Conservation (phyloP, 2,113 vertebrate genomes). For the Colinus virginianus region DNA sequence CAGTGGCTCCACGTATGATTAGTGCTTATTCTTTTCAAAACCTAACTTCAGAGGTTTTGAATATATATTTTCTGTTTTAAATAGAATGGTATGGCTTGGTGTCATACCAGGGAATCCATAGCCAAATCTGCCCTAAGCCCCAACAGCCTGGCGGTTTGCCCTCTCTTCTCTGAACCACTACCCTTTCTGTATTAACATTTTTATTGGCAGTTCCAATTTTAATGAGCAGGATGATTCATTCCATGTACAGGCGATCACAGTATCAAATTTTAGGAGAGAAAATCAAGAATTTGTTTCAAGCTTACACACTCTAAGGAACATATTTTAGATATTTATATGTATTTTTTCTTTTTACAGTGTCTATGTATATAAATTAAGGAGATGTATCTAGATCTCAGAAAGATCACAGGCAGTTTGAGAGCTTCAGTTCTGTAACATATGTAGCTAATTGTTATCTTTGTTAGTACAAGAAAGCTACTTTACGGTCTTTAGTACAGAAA, state of each 20-base stretch:
- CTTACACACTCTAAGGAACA: not conserved
- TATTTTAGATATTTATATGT: not conserved
- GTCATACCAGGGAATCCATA: not conserved
- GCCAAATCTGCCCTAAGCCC: constrained; percentile 3
- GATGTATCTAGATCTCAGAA: not conserved
- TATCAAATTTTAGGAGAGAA: constrained; percentile 3
- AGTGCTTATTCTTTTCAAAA: not conserved
- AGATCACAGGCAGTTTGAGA: not conserved
- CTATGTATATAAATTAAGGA: not conserved
- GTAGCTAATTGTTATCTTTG: constrained; percentile 24
- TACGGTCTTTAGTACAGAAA: not conserved
- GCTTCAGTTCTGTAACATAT: not conserved
- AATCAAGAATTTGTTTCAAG: not conserved
- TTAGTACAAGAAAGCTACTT: constrained; percentile 7
- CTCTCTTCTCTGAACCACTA: not conserved
- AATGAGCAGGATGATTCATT: constrained; percentile 1
- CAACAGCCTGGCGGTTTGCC: not conserved
- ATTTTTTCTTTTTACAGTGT: constrained; percentile 1
- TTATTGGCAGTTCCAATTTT: not conserved
- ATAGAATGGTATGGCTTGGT: not conserved
- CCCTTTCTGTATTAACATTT: constrained; percentile 7
- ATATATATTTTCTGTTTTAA: constrained; percentile 27
- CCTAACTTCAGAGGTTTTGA: not conserved
- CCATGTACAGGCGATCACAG: not conserved
- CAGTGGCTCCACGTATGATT: not conserved